Percentiles rank a stretch among this genome's conserved stretches.
Evolutionary conservation across 2,113 vertebrate species (phyloP).

Genomic region (Junco hyemalis): DNA sequence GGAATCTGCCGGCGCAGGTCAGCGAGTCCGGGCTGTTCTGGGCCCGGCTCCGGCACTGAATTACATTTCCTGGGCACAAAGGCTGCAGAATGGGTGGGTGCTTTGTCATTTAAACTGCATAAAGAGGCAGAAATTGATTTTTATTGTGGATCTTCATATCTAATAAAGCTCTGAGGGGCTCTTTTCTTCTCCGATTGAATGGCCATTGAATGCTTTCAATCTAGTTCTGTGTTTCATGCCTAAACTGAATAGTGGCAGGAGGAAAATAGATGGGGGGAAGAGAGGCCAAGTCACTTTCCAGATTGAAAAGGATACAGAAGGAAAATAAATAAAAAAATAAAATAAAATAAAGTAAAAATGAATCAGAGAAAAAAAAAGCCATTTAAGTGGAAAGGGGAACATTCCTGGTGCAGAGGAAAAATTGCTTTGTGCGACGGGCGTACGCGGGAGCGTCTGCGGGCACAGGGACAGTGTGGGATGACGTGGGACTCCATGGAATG

Average conservation of each 20-base stretch:
- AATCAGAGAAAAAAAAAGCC: conserved; percentile 60
- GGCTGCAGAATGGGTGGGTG: conserved; percentile 93
- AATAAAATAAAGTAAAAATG: conserved; percentile 82
- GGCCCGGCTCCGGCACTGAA: conserved; percentile 92
- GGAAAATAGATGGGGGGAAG: conserved; percentile 88
- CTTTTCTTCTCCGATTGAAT: conserved; percentile 99
- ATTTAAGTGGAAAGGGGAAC: conserved; percentile 79
- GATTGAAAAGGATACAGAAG: conserved; percentile 91
- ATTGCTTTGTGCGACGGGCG: conserved; percentile 51
- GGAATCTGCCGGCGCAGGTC: conserved; percentile 96
- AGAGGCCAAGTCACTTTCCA: conserved; percentile 85
- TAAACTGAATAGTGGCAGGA: conserved; percentile 91
- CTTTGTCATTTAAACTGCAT: conserved; percentile 99
- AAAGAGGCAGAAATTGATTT: conserved; percentile 99
- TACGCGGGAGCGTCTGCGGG: fast-evolving
- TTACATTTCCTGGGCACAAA: conserved; percentile 99
- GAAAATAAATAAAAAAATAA: conserved; percentile 90
- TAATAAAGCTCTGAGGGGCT: conserved; percentile 99
- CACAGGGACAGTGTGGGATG: background rate
- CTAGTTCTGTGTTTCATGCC: conserved; percentile 99
- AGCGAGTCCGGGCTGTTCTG: conserved; percentile 89
- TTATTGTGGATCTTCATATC: conserved; percentile 99
- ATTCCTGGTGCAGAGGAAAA: conserved; percentile 65
- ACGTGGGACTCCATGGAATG: background rate
- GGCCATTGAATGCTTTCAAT: conserved; percentile 99